Evolutionary conservation across 2,888 invertebrate genomes (phyloP).

Genomic region (Dicycla oo): DNA sequence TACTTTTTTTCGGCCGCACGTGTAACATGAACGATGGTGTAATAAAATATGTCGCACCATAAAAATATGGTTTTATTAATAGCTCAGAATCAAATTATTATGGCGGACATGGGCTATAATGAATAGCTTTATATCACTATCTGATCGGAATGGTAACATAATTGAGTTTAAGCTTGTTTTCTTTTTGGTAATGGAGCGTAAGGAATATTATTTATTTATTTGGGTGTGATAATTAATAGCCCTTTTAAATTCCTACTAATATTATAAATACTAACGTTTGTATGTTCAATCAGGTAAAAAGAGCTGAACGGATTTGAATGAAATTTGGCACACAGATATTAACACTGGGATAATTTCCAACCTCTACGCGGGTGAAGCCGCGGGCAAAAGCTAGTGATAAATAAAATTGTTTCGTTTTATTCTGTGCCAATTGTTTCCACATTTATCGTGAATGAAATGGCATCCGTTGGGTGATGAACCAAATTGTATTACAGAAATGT

Average conservation of each 20-base stretch:
- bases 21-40: conserved; percentile 74
- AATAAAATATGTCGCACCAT: conserved; percentile 77
- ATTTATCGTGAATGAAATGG: conserved; percentile 13
- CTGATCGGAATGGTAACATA: conserved; percentile 37
- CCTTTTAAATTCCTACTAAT: neutral
- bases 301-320: too few species aligned
- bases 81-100: conserved; percentile 73
- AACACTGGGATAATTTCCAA: too few species aligned
- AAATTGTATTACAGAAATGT: conserved; percentile 40
- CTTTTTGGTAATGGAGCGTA: conserved; percentile 24
- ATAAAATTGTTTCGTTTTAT: conserved; percentile 8
- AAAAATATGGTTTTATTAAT: conserved; percentile 79
- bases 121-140: conserved; percentile 53
- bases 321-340: too few species aligned
- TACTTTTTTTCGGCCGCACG: conserved; percentile 65
- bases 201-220: conserved; percentile 24
- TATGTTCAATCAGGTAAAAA: neutral
- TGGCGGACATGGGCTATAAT: conserved; percentile 66
- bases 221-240: conserved; percentile 31
- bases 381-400: neutral
- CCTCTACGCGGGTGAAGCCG: neutral
- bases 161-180: conserved; percentile 29
- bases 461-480: conserved; percentile 18
- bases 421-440: neutral
- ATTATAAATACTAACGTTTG: neutral